A percentile compares a stretch with the other conserved stretches of the same genome.
phyloP scores from a whole-genome alignment of 2,113 vertebrate species.

The Coptodon bakossiorum region DNA sequence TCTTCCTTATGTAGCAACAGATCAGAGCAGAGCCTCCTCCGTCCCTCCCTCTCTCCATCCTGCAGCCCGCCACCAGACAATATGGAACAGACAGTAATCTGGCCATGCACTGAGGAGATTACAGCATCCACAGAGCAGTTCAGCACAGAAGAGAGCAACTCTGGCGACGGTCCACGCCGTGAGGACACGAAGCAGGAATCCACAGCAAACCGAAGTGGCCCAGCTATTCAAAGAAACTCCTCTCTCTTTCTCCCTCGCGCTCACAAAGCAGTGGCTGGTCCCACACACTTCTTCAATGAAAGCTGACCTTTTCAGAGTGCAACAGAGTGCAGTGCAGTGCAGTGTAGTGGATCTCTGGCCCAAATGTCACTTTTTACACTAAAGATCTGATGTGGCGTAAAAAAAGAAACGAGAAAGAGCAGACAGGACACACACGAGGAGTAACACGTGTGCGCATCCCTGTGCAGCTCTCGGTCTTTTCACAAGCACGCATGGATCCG shows the following conservation, averaged over 20 bases:
- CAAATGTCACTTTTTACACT: conserved; percentile 58
- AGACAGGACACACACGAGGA: neutral
- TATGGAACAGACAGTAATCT: conserved; percentile 69
- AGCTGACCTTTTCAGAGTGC: conserved; percentile 61
- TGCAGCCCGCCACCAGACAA: conserved; percentile 44
- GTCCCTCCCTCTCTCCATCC: conserved; percentile 25
- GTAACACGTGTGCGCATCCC: neutral
- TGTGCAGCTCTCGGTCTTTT: neutral
- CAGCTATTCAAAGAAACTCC: neutral
- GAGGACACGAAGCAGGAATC: neutral
- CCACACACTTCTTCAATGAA: conserved; percentile 35
- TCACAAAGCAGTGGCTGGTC: conserved; percentile 5
- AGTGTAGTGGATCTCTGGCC: conserved; percentile 44
- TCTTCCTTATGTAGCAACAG: conserved; percentile 51
- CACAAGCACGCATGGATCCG: neutral
- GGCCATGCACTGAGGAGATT: conserved; percentile 59
- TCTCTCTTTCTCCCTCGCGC: neutral
- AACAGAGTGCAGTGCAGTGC: conserved; percentile 36
- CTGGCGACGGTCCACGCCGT: neutral
- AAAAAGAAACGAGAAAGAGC: neutral
- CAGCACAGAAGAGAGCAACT: conserved; percentile 29
- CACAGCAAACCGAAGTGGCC: neutral
- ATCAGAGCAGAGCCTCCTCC: conserved; percentile 22
- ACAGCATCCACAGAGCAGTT: conserved; percentile 51
- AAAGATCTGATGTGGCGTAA: conserved; percentile 30